Conservation (phyloP, 2,888 invertebrate genomes). For the Branchellion lobata region DNA sequence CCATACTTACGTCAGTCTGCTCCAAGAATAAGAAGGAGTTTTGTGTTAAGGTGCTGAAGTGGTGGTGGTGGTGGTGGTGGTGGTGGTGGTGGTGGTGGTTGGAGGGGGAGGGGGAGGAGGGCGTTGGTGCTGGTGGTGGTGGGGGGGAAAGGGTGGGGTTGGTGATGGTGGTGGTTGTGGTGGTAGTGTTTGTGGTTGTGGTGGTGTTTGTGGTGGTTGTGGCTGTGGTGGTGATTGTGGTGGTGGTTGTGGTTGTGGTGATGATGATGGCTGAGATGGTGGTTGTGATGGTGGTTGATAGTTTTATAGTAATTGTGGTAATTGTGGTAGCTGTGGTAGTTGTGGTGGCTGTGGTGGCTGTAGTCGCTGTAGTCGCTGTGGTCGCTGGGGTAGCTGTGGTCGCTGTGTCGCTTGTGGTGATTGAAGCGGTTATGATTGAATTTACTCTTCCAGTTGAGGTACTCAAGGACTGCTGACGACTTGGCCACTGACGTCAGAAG, state of each 20-base stretch:
- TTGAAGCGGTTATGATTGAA: no score
- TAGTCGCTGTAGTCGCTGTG: no score
- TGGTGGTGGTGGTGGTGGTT: background rate
- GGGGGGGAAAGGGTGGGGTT: background rate
- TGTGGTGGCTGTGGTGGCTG: no score
- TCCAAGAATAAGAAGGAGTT: background rate
- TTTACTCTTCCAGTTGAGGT: slow-evolving; percentile 12
- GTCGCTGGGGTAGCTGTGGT: no score
- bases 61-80: background rate
- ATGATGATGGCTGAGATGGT: background rate
- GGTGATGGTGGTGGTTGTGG: background rate
- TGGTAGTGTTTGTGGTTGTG: background rate
- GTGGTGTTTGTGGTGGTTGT: background rate
- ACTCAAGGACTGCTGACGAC: background rate
- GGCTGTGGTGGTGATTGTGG: background rate
- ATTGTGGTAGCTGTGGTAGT: no score
- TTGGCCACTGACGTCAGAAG: background rate
- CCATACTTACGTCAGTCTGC: background rate
- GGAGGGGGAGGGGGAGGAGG: background rate
- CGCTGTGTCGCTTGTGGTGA: no score
- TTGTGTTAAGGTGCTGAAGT: background rate
- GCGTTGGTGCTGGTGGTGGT: background rate
- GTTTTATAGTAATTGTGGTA: no score
- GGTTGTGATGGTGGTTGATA: no score
- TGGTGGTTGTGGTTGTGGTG: background rate